These are phyloP conservation scores for Papilio xuthus DNA, from an alignment of 1,140 invertebrate species.

Conservation along the genomic window DNA sequence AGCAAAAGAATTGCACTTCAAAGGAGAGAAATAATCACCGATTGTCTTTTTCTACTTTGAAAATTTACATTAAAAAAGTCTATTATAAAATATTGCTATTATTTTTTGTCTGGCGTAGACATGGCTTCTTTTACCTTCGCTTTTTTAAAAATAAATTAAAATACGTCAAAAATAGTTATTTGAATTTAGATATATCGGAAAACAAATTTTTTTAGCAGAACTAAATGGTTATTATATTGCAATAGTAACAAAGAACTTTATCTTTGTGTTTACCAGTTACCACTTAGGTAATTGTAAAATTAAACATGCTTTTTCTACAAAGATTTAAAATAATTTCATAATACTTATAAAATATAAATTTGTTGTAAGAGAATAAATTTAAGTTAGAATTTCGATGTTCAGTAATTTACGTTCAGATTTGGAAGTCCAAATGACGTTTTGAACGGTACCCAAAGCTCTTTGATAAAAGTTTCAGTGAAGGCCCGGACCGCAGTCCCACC, in stretches of 20 bases:
- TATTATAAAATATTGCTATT: slow-evolving; percentile 12
- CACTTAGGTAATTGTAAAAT: too few relatives aligned
- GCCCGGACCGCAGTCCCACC: background rate
- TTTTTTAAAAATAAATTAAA: background rate
- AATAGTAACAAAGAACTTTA: too few relatives aligned
- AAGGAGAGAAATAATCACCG: background rate
- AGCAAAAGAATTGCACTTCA: background rate
- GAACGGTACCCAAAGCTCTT: background rate
- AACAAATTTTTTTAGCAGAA: too few relatives aligned
- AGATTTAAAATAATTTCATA: too few relatives aligned
- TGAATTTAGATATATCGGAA: too few relatives aligned
- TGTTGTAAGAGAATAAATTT: background rate
- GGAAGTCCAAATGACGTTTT: background rate
- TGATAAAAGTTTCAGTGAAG: slow-evolving; percentile 22
- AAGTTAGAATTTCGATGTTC: background rate
- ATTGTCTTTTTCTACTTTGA: background rate
- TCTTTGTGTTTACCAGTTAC: too few relatives aligned
- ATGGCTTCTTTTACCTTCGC: background rate
- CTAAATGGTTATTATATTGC: too few relatives aligned
- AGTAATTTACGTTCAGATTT: slow-evolving; percentile 4
- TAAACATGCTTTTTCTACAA: too few relatives aligned
- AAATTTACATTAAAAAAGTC: background rate
- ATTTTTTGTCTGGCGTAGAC: background rate
- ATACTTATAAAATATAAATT: background rate
- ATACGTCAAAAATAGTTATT: background rate